Evolutionary conservation across 2,888 invertebrate genomes (phyloP).

Genomic region (Ceramica pisi): DNA sequence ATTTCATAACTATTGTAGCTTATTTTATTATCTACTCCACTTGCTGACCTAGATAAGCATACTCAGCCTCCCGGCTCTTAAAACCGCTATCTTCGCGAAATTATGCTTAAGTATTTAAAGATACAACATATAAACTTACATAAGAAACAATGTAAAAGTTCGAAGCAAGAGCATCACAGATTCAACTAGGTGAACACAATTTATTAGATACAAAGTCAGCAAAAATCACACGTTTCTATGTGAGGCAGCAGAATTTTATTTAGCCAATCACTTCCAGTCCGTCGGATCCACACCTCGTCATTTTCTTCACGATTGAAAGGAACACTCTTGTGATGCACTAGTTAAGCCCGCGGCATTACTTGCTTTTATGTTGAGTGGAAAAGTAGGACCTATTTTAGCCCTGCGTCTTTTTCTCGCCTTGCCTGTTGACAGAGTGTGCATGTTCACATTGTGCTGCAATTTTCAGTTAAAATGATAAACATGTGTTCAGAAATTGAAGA

Average conservation of each 20-base stretch:
- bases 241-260: constrained; percentile 41
- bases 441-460: not conserved
- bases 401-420: not conserved
- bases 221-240: constrained; percentile 16
- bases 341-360: not conserved
- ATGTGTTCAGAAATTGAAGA: not conserved
- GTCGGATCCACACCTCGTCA: constrained; percentile 41
- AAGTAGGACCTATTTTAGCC: constrained; percentile 15
- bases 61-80: not conserved
- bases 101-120: too few species aligned
- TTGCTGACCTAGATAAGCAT: not conserved
- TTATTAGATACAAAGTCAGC: not conserved
- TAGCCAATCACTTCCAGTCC: constrained; percentile 48
- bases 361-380: constrained; percentile 42
- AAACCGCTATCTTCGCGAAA: not conserved
- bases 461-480: not conserved
- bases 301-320: constrained; percentile 45
- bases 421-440: not conserved
- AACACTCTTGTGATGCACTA: constrained; percentile 15
- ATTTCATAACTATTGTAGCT: not conserved
- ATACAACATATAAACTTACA: too few species aligned
- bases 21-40: not conserved
- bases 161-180: not conserved
- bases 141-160: not conserved
- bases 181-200: constrained; percentile 3